Evolutionary conservation across 2,888 invertebrate genomes (phyloP).

Genomic region (Eupelmus urozonus): DNA sequence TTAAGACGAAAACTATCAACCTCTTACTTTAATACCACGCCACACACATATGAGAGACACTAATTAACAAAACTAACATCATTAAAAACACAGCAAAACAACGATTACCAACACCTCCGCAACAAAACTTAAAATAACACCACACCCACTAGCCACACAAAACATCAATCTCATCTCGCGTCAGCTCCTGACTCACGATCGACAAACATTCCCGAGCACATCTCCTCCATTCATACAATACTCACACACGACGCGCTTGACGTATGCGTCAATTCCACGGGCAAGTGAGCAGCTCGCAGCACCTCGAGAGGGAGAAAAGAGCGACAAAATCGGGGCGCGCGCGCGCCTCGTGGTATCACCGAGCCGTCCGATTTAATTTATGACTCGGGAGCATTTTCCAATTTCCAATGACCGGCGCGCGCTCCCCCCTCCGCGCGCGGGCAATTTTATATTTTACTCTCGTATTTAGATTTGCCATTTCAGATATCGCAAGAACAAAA

Average conservation of each 20-base stretch:
- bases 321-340: constrained; percentile 9
- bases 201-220: not conserved
- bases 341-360: constrained; percentile 60
- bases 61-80: no score
- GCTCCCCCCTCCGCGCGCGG: not conserved
- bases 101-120: no score
- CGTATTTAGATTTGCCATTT: constrained; percentile 74
- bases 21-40: no score
- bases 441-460: constrained; percentile 73
- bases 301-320: no score
- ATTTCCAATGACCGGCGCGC: constrained; percentile 69
- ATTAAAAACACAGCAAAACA: no score
- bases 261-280: constrained; percentile 46
- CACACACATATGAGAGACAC: no score
- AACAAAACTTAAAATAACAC: no score
- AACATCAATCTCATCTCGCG: constrained; percentile 30
- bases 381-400: constrained; percentile 67
- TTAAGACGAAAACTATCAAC: no score
- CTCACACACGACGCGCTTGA: constrained; percentile 2
- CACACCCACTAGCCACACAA: no score
- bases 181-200: not conserved
- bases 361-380: constrained; percentile 67
- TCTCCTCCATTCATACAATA: not conserved
- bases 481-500: constrained; percentile 75
- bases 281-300: constrained; percentile 55